Evolutionary conservation across 2,888 invertebrate species (phyloP).

Genomic region (Dasysyrphus albostriatus): DNA sequence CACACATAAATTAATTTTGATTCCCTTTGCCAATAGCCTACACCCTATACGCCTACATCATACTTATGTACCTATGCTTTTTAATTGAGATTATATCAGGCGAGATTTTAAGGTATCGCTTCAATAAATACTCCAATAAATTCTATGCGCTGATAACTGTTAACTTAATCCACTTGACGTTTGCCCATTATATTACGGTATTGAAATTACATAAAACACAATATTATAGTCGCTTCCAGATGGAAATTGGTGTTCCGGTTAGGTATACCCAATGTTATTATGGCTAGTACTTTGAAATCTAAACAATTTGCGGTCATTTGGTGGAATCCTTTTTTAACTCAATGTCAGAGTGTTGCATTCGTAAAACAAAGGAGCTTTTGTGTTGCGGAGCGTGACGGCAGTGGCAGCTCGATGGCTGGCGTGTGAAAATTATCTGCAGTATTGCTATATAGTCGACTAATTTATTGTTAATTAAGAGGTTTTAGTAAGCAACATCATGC

Average conservation of each 20-base stretch:
- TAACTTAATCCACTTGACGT: conserved; percentile 33
- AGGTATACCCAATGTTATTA: background rate
- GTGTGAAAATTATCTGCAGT: background rate
- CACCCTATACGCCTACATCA: no score
- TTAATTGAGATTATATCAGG: background rate
- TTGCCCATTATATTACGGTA: background rate
- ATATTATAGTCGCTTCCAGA: background rate
- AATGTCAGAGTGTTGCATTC: background rate
- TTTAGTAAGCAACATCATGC: background rate
- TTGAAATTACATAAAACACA: conserved; percentile 3
- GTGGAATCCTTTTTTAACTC: conserved; percentile 21
- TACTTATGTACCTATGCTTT: background rate
- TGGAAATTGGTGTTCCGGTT: background rate
- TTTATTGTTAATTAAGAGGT: conserved; percentile 42
- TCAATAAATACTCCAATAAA: conserved; percentile 26
- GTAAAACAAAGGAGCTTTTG: background rate
- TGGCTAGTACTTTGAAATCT: conserved; percentile 41
- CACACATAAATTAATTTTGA: background rate
- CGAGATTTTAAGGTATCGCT: background rate
- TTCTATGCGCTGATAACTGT: background rate
- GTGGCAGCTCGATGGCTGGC: background rate
- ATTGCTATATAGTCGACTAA: conserved; percentile 15
- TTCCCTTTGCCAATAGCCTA: background rate
- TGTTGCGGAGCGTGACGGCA: background rate
- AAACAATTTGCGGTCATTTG: conserved; percentile 52